phyloP scores from a whole-genome alignment of 2,888 invertebrate species.

The Apamea sordens region DNA sequence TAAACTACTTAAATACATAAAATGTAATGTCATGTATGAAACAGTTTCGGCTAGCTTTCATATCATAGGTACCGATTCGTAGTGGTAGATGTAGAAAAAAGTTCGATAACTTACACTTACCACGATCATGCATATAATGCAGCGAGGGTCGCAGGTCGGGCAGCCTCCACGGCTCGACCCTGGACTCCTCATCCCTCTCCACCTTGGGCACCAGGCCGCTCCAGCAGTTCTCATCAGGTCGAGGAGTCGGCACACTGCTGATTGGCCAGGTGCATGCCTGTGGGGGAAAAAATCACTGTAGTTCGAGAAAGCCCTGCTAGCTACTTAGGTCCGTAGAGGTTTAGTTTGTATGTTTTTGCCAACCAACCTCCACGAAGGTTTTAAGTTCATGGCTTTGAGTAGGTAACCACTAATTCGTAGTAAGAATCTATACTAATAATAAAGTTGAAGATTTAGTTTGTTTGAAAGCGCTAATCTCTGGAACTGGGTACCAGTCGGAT shows the following conservation, averaged over 20 bases:
- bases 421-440: background rate
- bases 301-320: background rate
- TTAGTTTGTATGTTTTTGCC: no score
- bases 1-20: no score
- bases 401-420: background rate
- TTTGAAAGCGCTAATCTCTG: no score
- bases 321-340: background rate
- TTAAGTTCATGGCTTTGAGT: background rate
- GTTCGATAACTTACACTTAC: constrained; percentile 69
- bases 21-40: no score
- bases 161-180: constrained; percentile 85
- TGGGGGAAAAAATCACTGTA: constrained; percentile 14
- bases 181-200: constrained; percentile 82
- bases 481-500: no score
- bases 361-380: background rate
- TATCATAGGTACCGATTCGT: background rate
- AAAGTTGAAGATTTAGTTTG: no score
- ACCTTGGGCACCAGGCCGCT: constrained; percentile 84
- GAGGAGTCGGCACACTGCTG: constrained; percentile 76
- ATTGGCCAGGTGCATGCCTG: constrained; percentile 86
- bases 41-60: background rate
- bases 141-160: constrained; percentile 84
- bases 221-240: constrained; percentile 82
- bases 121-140: constrained; percentile 84
- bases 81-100: background rate